A percentile compares a stretch with the other conserved stretches of the same genome.
Evolutionary conservation across 1,140 invertebrate species (phyloP).

Genomic region (honey bee (Apis mellifera)): DNA sequence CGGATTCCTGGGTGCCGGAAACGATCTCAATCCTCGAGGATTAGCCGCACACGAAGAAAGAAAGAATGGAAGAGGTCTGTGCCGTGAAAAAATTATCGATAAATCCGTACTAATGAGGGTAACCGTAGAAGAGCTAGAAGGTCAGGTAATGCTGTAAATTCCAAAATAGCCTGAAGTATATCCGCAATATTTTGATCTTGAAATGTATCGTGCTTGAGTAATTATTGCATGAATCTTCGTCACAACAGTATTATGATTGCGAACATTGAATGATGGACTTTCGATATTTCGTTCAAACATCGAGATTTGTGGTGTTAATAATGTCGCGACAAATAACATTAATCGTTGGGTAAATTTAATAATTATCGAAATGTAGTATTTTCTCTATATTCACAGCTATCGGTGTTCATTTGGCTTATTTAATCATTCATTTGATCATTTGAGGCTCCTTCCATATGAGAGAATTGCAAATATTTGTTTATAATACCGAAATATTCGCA

Average conservation of each 20-base stretch:
- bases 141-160: slow-evolving; percentile 72
- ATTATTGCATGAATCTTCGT: background rate
- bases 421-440: background rate
- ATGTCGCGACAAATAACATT: slow-evolving; percentile 28
- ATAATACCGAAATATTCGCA: background rate
- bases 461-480: slow-evolving; percentile 5
- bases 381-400: background rate
- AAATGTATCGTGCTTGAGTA: slow-evolving; percentile 12
- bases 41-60: background rate
- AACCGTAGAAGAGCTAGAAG: slow-evolving; percentile 3
- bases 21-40: background rate
- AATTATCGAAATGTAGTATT: slow-evolving; percentile 25
- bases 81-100: slow-evolving; percentile 50
- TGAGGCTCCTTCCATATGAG: background rate
- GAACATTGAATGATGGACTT: background rate
- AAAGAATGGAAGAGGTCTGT: no score
- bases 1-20: background rate
- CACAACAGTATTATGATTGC: background rate
- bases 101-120: slow-evolving; percentile 72
- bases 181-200: slow-evolving; percentile 72
- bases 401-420: slow-evolving; percentile 3
- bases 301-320: slow-evolving; percentile 32
- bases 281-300: background rate
- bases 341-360: slow-evolving; percentile 41
- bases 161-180: slow-evolving; percentile 41